Evolutionary conservation across 2,888 invertebrate genomes (phyloP), one percentile per base, ranked within the genome.

Genomic region (Lasius fuliginosus): DNA sequence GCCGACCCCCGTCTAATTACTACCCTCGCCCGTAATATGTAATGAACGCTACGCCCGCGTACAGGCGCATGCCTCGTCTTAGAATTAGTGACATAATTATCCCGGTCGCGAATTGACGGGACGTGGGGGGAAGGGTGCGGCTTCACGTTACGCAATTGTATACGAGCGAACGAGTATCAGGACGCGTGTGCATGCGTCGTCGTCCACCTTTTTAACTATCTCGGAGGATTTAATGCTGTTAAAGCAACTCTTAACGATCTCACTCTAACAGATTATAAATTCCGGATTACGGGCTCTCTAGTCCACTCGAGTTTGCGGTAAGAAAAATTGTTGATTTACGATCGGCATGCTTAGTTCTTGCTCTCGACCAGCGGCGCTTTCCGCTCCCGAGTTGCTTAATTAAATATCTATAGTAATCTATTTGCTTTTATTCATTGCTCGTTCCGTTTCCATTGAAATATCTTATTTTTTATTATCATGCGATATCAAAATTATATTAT

Each of bases 11-110:
- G 46, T 84, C 79, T 86, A 82, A 83, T 88, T 85, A 82, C 81
- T 83, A 85, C 73, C 85, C 81, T 84, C 73, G 68, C 67, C 82
- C 46, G 85, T 58, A 86, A 76, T 58, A 53, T 42, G 65, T 67
- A 77, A 83, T 77, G 75, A 85, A 81, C 83, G 74, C 75, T 64
- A 74, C 67, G 82, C 82, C 87, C 86, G 90, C 79, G 18, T 60
- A 71, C 42, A 23, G 46, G 60, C 71, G 46, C 23, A 23, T 42
- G 46, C 71, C 71, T 71, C 60, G 71, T 81, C 60, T 81, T 81
- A 60, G 79, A 60, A 81, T 71, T 71, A 81, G 79, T 62, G 60
- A 60, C 79, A 46, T 81, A 81, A 81, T 81, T 81, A 49, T 36
- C n/a, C 23, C 69, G 71, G 33, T 79, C 79, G 79, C 58, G 18